Conservation (phyloP, 1,140 invertebrate species). For the Aporrectodea caliginosa region DNA sequence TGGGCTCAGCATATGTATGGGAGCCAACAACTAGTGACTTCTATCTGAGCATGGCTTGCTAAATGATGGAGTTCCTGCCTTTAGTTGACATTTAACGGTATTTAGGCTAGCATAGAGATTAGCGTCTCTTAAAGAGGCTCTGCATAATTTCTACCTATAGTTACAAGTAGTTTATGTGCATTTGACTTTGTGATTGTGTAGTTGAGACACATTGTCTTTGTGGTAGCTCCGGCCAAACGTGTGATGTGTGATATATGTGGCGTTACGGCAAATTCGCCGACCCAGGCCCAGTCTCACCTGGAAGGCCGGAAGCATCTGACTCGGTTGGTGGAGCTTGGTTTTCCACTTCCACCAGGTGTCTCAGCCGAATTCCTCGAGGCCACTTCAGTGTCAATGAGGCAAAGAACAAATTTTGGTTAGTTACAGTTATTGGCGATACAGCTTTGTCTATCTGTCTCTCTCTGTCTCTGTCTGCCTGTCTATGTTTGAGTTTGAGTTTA, state of each 20-base stretch:
- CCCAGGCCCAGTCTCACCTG: neutral
- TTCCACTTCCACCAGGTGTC: neutral
- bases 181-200: neutral
- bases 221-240: neutral
- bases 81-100: no score
- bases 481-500: no score
- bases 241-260: neutral
- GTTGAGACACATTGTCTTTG: neutral
- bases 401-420: no score
- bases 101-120: no score
- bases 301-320: neutral
- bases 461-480: no score
- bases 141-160: neutral
- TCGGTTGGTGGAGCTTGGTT: neutral
- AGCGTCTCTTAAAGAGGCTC: no score
- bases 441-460: no score
- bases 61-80: no score
- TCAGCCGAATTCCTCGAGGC: neutral
- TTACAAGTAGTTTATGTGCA: neutral
- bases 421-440: no score
- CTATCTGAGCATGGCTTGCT: no score
- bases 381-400: neutral
- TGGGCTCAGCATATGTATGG: no score
- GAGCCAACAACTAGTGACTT: no score
- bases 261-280: neutral